phyloP scores from a whole-genome alignment of 2,113 vertebrate species.

The Miniopterus natalensis region DNA sequence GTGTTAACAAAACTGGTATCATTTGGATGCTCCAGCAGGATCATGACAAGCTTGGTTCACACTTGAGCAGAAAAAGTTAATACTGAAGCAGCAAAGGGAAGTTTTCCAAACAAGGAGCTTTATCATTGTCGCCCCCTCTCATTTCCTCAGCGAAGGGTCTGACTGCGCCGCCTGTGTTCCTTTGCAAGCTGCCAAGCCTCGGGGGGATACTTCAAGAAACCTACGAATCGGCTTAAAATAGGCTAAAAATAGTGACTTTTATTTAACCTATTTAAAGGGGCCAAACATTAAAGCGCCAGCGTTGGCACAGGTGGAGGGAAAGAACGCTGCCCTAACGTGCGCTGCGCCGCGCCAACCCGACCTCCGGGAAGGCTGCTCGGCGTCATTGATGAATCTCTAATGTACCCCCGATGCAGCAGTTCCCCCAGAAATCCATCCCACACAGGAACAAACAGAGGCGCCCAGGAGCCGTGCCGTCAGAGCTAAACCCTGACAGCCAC shows the following conservation, averaged over 20 bases:
- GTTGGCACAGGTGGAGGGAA: background rate
- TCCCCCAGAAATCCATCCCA: background rate
- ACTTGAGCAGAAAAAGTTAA: conserved; percentile 17
- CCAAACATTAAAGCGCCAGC: background rate
- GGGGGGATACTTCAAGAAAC: background rate
- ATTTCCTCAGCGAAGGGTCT: background rate
- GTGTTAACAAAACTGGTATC: background rate
- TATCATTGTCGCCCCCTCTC: background rate
- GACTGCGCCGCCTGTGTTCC: background rate
- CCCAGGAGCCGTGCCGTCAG: background rate
- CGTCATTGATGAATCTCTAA: background rate
- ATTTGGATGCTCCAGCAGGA: background rate
- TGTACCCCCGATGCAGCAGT: background rate
- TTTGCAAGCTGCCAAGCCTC: background rate
- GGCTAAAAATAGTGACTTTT: background rate
- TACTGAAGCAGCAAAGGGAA: background rate
- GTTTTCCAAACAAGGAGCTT: background rate
- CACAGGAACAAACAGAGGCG: background rate
- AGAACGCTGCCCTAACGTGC: background rate
- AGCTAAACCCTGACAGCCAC: too few species aligned
- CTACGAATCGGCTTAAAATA: background rate
- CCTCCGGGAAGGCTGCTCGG: background rate
- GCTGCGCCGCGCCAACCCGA: background rate
- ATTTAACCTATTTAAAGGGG: background rate
- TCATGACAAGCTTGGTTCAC: background rate